Percentiles rank a stretch among this genome's conserved stretches.
Evolutionary conservation across 2,113 vertebrate species (phyloP).

Genomic region (Pelobates fuscus): DNA sequence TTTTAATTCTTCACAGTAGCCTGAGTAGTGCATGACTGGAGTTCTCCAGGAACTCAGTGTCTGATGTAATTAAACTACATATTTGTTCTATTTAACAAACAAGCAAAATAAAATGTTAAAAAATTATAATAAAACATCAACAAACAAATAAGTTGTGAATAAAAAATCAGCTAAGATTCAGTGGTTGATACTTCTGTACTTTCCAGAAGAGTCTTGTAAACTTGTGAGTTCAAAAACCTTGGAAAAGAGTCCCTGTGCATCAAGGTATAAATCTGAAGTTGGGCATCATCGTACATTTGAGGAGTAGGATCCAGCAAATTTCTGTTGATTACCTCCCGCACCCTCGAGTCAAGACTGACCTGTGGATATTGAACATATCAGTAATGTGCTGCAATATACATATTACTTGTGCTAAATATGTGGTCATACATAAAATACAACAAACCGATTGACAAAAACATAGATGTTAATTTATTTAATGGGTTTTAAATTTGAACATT

Average conservation of each 20-base stretch:
- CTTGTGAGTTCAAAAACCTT: conserved; percentile 84
- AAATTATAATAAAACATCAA: conserved; percentile 35
- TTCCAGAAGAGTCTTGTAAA: conserved; percentile 80
- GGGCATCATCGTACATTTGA: conserved; percentile 83
- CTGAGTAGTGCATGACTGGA: conserved; percentile 75
- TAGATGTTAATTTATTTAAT: no score
- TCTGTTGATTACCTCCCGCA: conserved; percentile 82
- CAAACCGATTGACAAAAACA: no score
- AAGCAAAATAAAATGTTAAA: conserved; percentile 16
- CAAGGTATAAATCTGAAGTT: conserved; percentile 81
- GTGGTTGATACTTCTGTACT: conserved; percentile 72
- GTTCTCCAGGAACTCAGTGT: conserved; percentile 74
- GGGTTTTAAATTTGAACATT: no score
- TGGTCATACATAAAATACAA: no score
- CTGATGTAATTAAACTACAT: conserved; percentile 70
- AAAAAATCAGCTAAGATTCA: conserved; percentile 68
- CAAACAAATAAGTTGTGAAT: conserved; percentile 23
- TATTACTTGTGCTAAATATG: no score
- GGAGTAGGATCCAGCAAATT: conserved; percentile 77
- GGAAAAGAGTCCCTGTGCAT: conserved; percentile 88
- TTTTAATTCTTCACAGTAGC: conserved; percentile 74
- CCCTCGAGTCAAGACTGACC: conserved; percentile 84
- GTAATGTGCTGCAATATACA: no score
- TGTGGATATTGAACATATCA: conserved; percentile 59
- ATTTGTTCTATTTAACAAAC: conserved; percentile 53